phyloP scores from a whole-genome alignment of 2,888 invertebrate species.

The Hydrotaea cyrtoneurina region DNA sequence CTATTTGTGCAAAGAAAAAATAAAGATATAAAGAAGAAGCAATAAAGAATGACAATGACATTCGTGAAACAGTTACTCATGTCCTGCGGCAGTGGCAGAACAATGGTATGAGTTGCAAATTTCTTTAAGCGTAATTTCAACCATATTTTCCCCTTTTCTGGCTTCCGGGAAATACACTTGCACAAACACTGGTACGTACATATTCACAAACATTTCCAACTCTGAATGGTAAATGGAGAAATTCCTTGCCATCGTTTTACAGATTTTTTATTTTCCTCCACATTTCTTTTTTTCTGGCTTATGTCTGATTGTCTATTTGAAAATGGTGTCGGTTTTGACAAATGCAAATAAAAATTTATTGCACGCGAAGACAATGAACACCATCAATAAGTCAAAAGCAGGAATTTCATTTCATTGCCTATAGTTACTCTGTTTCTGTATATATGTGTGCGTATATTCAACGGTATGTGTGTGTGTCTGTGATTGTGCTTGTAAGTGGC shows the following conservation, averaged over 20 bases:
- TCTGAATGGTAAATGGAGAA: slow-evolving; percentile 10
- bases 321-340: slow-evolving; percentile 66
- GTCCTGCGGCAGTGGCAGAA: slow-evolving; percentile 17
- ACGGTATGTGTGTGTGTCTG: background rate
- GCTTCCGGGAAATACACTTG: slow-evolving; percentile 12
- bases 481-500: slow-evolving; percentile 1
- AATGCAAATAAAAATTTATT: slow-evolving; percentile 71
- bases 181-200: background rate
- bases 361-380: slow-evolving; percentile 69
- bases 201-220: background rate
- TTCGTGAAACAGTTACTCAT: slow-evolving; percentile 28
- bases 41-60: slow-evolving; percentile 14
- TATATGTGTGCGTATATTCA: background rate
- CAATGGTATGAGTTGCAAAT: slow-evolving; percentile 37
- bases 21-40: background rate
- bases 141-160: slow-evolving; percentile 29
- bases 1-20: background rate
- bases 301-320: slow-evolving; percentile 53
- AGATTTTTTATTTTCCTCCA: background rate
- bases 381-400: slow-evolving; percentile 79
- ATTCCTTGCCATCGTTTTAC: slow-evolving; percentile 12
- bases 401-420: slow-evolving; percentile 76
- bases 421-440: slow-evolving; percentile 20
- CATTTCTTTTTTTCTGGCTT: background rate
- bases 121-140: slow-evolving; percentile 43